Percentiles rank a stretch among this genome's conserved stretches.
phyloP scores from a whole-genome alignment of 2,888 invertebrate genomes.

The Galerucella nymphaeae region DNA sequence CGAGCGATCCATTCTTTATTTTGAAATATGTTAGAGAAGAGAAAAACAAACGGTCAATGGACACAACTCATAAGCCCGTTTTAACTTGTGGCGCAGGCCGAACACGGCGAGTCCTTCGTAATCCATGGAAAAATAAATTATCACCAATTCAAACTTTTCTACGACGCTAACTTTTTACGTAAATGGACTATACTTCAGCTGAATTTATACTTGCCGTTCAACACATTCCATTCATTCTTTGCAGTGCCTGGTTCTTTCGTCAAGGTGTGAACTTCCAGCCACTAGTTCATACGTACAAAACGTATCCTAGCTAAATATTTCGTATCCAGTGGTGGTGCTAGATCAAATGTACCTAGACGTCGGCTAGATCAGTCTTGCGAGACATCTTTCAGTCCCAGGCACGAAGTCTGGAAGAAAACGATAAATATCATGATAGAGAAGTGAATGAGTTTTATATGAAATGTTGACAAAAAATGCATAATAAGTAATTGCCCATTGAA shows the following conservation, averaged over 20 bases:
- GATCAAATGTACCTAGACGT: not conserved
- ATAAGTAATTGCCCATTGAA: too few species aligned
- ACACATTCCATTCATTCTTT: constrained; percentile 32
- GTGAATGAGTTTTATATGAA: too few species aligned
- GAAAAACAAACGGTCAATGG: constrained; percentile 61
- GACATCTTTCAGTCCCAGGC: not conserved
- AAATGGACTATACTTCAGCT: constrained; percentile 42
- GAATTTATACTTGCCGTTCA: constrained; percentile 36
- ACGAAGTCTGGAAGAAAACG: too few species aligned
- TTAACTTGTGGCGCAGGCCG: constrained; percentile 53
- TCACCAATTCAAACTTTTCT: constrained; percentile 61
- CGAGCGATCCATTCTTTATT: constrained; percentile 59
- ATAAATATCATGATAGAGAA: too few species aligned
- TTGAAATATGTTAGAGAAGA: constrained; percentile 59
- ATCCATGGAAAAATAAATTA: constrained; percentile 60
- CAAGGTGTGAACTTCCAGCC: constrained; percentile 4
- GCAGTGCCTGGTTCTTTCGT: constrained; percentile 11
- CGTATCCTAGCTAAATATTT: not conserved
- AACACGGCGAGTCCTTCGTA: constrained; percentile 57
- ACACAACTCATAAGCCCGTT: constrained; percentile 61
- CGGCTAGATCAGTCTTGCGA: not conserved
- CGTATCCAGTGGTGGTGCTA: not conserved
- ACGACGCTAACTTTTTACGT: constrained; percentile 54
- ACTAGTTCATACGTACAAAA: not conserved
- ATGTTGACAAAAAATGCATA: too few species aligned